Base-by-base conservation (phyloP, 2,113 vertebrate genomes). In the Cathartes aura region DNA sequence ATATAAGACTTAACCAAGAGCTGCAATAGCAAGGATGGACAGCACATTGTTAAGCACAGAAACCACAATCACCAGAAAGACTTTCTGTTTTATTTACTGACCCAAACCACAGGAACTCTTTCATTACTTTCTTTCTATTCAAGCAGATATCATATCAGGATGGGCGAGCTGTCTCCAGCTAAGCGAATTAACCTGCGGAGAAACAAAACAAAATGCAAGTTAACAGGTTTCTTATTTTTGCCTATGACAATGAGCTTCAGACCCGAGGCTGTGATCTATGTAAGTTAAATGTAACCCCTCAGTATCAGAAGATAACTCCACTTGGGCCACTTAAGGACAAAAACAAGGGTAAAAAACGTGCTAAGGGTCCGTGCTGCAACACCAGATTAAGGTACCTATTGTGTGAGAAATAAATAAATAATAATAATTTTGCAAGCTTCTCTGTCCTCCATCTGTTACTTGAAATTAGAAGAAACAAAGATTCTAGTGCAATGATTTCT, bases 381-480 rank as follows among this genome's bases (percentile, higher is more conserved):
- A 80, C 64, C n/a, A 73, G 78, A 32, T 26, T 53, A 20, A 88
- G 64, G 27, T 82, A 86, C 24, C 82, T 93, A 78, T 82, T 95
- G 91, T 96, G 94, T 50, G 48, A 84, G 68, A 96, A 97, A 95
- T 87, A 78, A 55, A 66, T 59, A 94, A 96, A 76, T 64, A 40
- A 72, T 9, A 38, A 19, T 62, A 68, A 82, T 73, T 96, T 87
- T 82, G 16, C 40, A 72, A 92, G 66, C 40, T 93, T 89, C 9
- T 62, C 17, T 72, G 74, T 93, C 72, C 70, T 96, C 48, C 22
- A 56, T 68, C 58, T 90, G 38, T 86, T 93, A 78, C 42, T 90
- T 82, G 89, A 96, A 95, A 90, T 92, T 20, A 92, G 83, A 71
- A 67, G 75, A 30, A 97, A 95, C 89, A 95, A 96, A 96, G 93